Evolutionary conservation across 2,888 invertebrate species (phyloP).

Genomic region (Drosophila robusta): DNA sequence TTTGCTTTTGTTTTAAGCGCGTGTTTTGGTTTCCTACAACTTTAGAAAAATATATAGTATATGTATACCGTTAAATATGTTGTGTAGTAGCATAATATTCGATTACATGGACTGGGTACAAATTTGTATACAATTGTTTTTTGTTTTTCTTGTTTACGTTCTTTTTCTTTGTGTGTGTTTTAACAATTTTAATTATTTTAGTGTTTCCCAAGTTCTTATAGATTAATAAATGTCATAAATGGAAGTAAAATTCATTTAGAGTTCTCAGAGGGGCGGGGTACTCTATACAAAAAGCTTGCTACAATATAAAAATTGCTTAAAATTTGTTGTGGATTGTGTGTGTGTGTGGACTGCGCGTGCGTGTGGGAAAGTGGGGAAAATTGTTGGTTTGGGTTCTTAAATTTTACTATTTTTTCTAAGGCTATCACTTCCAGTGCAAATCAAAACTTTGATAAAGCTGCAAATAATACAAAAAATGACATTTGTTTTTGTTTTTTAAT

Average conservation of each 20-base stretch:
- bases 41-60: conserved; percentile 75
- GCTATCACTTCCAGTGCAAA: conserved; percentile 38
- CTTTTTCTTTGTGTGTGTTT: conserved; percentile 27
- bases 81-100: conserved; percentile 68
- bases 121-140: conserved; percentile 74
- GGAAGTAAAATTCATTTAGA: conserved; percentile 72
- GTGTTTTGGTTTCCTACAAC: conserved; percentile 47
- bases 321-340: conserved; percentile 12
- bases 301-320: conserved; percentile 20
- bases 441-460: conserved; percentile 29
- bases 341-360: not conserved
- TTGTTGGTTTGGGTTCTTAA: not conserved
- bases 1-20: conserved; percentile 54
- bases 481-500: conserved; percentile 44
- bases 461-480: conserved; percentile 40
- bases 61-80: conserved; percentile 66
- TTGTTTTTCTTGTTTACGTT: conserved; percentile 6
- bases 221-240: conserved; percentile 63
- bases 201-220: conserved; percentile 46
- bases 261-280: conserved; percentile 49
- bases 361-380: not conserved
- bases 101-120: conserved; percentile 80
- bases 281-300: conserved; percentile 40
- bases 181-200: conserved; percentile 40
- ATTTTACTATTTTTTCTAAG: conserved; percentile 36